Evolutionary conservation across 2,113 vertebrate genomes (phyloP).

Genomic region (Psittacula cyanocephala): DNA sequence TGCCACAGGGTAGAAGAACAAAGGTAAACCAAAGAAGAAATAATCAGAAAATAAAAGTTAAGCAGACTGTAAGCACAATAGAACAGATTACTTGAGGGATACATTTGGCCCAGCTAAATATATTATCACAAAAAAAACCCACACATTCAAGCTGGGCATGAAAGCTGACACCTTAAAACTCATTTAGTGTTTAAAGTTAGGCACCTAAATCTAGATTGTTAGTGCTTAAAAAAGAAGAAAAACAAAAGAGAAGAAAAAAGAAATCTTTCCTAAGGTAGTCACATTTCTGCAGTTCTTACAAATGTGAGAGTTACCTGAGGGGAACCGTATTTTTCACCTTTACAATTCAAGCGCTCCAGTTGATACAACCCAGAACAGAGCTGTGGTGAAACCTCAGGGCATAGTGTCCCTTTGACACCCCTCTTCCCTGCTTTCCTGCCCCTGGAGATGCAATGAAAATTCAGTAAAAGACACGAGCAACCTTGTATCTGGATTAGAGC

Average conservation of each 20-base stretch:
- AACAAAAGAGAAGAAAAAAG: accelerated
- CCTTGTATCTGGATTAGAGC: neutral
- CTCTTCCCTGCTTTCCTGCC: neutral
- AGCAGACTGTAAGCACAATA: slow-evolving; percentile 36
- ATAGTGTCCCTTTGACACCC: neutral
- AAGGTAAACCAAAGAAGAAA: slow-evolving; percentile 40
- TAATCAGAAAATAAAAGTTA: slow-evolving; percentile 37
- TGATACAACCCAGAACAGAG: neutral
- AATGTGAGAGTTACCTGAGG: neutral
- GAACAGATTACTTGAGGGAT: slow-evolving; percentile 37
- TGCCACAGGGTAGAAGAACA: slow-evolving; percentile 38
- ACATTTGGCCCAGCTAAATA: neutral
- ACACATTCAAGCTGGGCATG: neutral
- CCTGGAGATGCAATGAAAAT: neutral
- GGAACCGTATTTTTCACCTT: neutral
- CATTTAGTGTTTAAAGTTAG: neutral
- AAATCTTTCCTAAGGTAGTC: neutral
- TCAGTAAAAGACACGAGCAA: neutral
- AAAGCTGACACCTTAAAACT: slow-evolving; percentile 10
- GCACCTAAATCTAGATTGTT: neutral
- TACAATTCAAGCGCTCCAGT: neutral
- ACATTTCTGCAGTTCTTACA: neutral
- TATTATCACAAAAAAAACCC: neutral
- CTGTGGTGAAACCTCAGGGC: neutral
- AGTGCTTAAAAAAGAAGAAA: neutral